A percentile compares a stretch with the other conserved stretches of the same genome.
Evolutionary conservation across 2,113 vertebrate genomes (phyloP).

Genomic region (Ondatra zibethicus): DNA sequence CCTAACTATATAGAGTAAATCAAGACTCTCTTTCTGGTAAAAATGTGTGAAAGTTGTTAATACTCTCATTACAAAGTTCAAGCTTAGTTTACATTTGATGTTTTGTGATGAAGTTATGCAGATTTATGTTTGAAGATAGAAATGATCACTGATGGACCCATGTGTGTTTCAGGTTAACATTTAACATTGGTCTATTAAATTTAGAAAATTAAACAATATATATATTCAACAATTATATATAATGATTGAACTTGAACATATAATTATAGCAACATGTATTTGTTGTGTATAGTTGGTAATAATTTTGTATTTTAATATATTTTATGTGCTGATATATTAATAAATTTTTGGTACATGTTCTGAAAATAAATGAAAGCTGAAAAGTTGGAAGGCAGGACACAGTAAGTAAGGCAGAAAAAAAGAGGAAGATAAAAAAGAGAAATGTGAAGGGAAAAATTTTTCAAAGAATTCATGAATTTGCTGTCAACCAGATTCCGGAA

Average conservation of each 20-base stretch:
- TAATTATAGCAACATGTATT: background rate
- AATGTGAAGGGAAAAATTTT: background rate
- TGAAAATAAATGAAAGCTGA: background rate
- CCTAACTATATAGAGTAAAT: background rate
- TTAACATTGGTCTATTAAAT: background rate
- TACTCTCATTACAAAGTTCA: background rate
- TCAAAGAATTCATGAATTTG: background rate
- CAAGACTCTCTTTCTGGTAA: background rate
- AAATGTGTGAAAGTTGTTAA: constrained; percentile 48
- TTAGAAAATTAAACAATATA: background rate
- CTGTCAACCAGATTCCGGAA: background rate
- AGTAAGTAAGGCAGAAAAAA: background rate
- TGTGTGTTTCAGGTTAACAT: background rate
- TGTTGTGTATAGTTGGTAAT: too few species aligned
- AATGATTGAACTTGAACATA: background rate
- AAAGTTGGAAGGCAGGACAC: background rate
- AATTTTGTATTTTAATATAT: background rate
- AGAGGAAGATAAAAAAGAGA: too few species aligned
- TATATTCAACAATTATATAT: background rate
- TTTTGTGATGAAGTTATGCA: background rate
- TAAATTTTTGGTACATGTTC: background rate
- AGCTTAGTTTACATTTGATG: background rate
- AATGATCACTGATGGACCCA: too few species aligned
- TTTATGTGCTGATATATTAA: background rate
- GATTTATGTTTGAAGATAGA: background rate